These are phyloP conservation scores for Cantharis lateralis DNA, from an alignment of 2,888 invertebrate species.

Conservation along the genomic window DNA sequence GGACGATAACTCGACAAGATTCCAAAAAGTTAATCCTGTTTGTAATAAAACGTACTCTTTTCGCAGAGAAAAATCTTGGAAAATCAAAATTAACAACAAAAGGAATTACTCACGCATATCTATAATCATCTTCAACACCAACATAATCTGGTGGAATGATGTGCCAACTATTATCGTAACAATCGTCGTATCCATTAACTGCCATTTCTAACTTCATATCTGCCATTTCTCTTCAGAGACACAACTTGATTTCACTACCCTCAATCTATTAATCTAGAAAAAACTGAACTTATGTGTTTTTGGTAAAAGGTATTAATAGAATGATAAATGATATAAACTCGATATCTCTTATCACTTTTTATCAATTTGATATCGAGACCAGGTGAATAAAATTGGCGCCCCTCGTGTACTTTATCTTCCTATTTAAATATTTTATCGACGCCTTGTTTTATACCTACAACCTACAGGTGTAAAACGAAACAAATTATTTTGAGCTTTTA, in stretches of 20 bases:
- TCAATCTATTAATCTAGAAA: not conserved
- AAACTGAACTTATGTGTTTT: not conserved
- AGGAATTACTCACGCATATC: conserved; percentile 65
- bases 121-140: conserved; percentile 71
- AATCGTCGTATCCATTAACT: conserved; percentile 64
- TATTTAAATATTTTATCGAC: conserved; percentile 27
- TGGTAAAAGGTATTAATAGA: conserved; percentile 12
- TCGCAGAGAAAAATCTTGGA: not conserved
- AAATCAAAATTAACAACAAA: not conserved
- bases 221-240: not conserved
- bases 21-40: not conserved
- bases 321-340: conserved; percentile 7
- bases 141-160: conserved; percentile 74
- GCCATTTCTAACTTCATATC: conserved; percentile 57
- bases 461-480: conserved; percentile 23
- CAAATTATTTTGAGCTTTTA: not conserved
- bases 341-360: conserved; percentile 22
- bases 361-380: conserved; percentile 25
- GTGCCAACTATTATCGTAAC: conserved; percentile 71
- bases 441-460: conserved; percentile 18
- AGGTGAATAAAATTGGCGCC: conserved; percentile 28
- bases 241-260: not conserved
- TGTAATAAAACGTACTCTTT: not conserved
- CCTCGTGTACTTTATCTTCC: conserved; percentile 14
- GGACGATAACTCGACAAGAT: not conserved